These are phyloP conservation scores for Forbesichthys agassizii DNA, from an alignment of 2,113 vertebrate genomes.

Conservation along the genomic window DNA sequence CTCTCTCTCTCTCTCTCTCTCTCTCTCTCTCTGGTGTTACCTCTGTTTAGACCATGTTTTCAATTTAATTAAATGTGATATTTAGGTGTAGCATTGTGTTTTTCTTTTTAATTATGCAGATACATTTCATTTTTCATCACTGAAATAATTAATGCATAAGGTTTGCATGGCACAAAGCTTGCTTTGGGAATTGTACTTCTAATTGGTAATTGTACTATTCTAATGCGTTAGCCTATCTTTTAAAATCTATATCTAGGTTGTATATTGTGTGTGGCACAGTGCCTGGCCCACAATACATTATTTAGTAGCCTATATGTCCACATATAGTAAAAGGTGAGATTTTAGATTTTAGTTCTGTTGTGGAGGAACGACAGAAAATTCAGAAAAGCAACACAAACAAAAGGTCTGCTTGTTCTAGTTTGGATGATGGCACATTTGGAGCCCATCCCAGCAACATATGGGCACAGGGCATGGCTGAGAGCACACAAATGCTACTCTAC, in stretches of 20 bases:
- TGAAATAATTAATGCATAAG: constrained; percentile 83
- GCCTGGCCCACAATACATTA: constrained; percentile 23
- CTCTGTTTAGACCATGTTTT: constrained; percentile 51
- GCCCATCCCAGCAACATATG: constrained; percentile 81
- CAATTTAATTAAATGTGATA: constrained; percentile 65
- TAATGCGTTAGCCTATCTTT: neutral
- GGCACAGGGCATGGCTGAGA: constrained; percentile 78
- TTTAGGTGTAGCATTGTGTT: constrained; percentile 86
- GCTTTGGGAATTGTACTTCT: constrained; percentile 16
- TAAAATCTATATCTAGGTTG: constrained; percentile 11
- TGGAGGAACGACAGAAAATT: constrained; percentile 56
- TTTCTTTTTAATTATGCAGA: constrained; percentile 85
- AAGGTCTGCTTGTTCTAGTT: constrained; percentile 75
- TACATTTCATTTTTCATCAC: constrained; percentile 86
- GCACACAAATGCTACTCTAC: constrained; percentile 79
- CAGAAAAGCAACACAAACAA: constrained; percentile 71
- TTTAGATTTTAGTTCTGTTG: constrained; percentile 44
- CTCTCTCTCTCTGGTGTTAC: constrained; percentile 4
- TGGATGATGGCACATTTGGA: constrained; percentile 80
- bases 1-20: neutral
- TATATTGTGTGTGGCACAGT: constrained; percentile 15
- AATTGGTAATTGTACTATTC: neutral
- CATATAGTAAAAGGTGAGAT: constrained; percentile 37
- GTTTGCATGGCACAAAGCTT: constrained; percentile 58
- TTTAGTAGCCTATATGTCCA: constrained; percentile 19